Conservation (phyloP, 2,113 vertebrate species). For the Etheostoma cragini region DNA sequence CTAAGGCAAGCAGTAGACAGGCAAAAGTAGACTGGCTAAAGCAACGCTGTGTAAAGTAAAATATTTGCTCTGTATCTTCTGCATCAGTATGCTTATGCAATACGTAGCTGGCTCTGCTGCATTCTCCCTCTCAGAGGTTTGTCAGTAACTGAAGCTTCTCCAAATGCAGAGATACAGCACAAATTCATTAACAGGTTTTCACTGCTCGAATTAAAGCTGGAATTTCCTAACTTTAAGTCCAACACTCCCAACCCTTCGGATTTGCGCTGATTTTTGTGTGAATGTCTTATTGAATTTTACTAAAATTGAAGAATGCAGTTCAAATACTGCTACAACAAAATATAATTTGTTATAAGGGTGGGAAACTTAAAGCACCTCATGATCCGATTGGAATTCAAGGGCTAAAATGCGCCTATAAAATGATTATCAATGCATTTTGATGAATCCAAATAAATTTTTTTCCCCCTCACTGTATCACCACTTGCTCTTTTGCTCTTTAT, state of each 20-base stretch:
- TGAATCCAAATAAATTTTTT: too few species aligned
- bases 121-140: slow-evolving; percentile 48
- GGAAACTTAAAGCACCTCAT: too few species aligned
- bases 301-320: background rate
- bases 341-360: background rate
- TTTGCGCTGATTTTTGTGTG: background rate
- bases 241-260: background rate
- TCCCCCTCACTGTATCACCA: too few species aligned
- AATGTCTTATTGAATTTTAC: background rate
- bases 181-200: slow-evolving; percentile 33
- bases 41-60: slow-evolving; percentile 47
- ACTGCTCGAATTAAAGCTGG: background rate
- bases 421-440: too few species aligned
- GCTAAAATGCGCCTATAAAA: too few species aligned
- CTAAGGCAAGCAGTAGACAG: slow-evolving; percentile 2
- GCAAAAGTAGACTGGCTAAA: slow-evolving; percentile 37
- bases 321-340: background rate
- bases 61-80: slow-evolving; percentile 62
- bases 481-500: too few species aligned
- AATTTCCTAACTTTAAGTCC: background rate
- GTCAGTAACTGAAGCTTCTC: slow-evolving; percentile 41
- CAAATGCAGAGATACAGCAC: slow-evolving; percentile 27
- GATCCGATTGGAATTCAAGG: too few species aligned
- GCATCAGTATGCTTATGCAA: slow-evolving; percentile 68
- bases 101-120: slow-evolving; percentile 59